phyloP scores from a whole-genome alignment of 2,113 vertebrate genomes.

The Cathartes aura region DNA sequence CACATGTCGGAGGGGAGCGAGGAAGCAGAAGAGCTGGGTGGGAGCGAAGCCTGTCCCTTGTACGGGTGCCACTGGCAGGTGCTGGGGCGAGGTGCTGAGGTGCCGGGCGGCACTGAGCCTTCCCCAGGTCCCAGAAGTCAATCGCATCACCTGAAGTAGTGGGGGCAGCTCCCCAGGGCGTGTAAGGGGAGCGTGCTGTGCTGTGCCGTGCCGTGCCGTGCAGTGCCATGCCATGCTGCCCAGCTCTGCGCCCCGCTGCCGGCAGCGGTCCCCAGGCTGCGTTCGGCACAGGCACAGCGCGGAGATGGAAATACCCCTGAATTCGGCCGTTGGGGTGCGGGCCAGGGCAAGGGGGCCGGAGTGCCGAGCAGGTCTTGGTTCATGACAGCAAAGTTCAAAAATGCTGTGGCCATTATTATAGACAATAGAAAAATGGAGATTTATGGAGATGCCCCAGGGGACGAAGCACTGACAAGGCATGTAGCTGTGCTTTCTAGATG shows the following conservation, averaged over 20 bases:
- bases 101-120: fast-evolving
- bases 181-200: fast-evolving
- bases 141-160: fast-evolving
- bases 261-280: background rate
- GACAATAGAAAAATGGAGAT: background rate
- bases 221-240: fast-evolving
- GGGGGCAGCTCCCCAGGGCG: fast-evolving
- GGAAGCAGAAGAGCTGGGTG: background rate
- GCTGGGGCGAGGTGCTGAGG: background rate
- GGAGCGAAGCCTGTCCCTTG: fast-evolving
- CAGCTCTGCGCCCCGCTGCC: background rate
- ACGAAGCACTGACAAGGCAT: background rate
- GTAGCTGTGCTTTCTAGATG: slow-evolving; percentile 36
- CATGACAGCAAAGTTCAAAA: background rate
- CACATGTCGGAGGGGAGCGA: background rate
- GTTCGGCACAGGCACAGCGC: fast-evolving
- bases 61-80: fast-evolving
- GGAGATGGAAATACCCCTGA: background rate
- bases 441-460: slow-evolving; percentile 19
- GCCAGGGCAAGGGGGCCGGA: background rate
- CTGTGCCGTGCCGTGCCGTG: fast-evolving
- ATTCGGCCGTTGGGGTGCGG: fast-evolving
- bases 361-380: background rate
- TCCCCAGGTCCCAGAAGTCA: background rate
- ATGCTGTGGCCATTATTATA: background rate